Evolutionary conservation across 2,888 invertebrate genomes (phyloP).

Genomic region (Ptilodon capucinus): DNA sequence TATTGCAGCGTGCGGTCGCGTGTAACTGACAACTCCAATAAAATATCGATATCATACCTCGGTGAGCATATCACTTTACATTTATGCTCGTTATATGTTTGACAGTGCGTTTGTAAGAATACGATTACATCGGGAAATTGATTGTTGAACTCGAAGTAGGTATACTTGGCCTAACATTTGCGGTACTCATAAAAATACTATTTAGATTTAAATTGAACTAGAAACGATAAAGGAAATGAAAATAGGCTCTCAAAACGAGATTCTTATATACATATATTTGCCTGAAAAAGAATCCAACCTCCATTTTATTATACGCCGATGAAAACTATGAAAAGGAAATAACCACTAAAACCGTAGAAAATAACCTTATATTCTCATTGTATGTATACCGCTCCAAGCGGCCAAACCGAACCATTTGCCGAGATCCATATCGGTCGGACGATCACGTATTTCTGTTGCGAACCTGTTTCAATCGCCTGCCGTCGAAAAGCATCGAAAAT

Average conservation of each 20-base stretch:
- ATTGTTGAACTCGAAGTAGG: no score
- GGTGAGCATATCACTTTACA: slow-evolving; percentile 49
- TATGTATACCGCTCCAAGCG: neutral
- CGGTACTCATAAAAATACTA: no score
- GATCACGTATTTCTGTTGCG: no score
- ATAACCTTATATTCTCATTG: neutral
- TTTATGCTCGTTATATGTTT: slow-evolving; percentile 41
- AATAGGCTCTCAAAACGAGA: no score
- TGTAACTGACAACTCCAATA: slow-evolving; percentile 13
- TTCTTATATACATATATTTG: no score
- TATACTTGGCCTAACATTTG: no score
- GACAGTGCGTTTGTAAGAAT: slow-evolving; percentile 6
- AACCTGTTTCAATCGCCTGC: no score
- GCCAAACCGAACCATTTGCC: neutral
- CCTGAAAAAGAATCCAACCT: no score
- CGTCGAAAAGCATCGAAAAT: no score
- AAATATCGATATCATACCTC: slow-evolving; percentile 33
- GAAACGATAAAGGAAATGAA: no score
- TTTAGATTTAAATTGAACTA: no score
- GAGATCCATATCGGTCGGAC: no score
- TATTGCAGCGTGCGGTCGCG: slow-evolving; percentile 1
- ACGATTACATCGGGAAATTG: neutral
- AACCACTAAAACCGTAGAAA: neutral
- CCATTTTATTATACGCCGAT: neutral
- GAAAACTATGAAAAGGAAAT: neutral